phyloP scores from a whole-genome alignment of 2,888 invertebrate species.

The Rhagophthalmus giganteus region DNA sequence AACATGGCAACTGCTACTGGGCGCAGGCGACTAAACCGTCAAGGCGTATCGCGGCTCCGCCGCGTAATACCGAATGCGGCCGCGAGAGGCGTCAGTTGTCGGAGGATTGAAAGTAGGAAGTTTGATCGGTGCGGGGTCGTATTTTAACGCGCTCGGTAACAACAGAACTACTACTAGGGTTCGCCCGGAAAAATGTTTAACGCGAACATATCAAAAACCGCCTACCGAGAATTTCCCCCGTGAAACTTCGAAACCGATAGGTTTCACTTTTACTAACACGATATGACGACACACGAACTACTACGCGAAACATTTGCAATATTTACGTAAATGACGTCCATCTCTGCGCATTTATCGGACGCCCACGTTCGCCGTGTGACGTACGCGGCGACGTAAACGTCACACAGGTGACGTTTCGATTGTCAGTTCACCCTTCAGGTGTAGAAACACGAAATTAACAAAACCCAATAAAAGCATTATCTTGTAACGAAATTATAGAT shows the following conservation, averaged over 20 bases:
- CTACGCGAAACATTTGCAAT: conserved; percentile 28
- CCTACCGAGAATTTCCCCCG: neutral
- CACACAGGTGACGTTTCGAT: conserved; percentile 33
- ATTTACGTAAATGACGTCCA: conserved; percentile 34
- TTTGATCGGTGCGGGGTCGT: conserved; percentile 5
- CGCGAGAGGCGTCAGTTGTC: conserved; percentile 31
- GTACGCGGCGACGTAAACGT: conserved; percentile 35
- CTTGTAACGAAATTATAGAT: conserved; percentile 5
- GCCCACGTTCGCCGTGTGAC: conserved; percentile 37
- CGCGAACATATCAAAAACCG: neutral
- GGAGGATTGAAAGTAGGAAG: conserved; percentile 9
- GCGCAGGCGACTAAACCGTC: conserved; percentile 43
- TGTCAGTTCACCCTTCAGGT: conserved; percentile 11
- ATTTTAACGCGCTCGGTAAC: conserved; percentile 13
- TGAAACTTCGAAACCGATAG: neutral
- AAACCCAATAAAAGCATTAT: conserved; percentile 11
- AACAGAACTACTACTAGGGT: conserved; percentile 5
- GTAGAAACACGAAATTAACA: conserved; percentile 11
- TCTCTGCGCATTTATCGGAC: conserved; percentile 34
- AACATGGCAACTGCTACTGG: conserved; percentile 54
- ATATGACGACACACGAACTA: no score
- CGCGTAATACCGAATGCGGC: conserved; percentile 18
- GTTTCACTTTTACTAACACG: neutral
- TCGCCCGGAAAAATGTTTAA: no score
- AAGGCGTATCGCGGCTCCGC: conserved; percentile 36